Base-by-base conservation (phyloP, 2,888 invertebrate genomes). In the Liopterus haemorrhoidalis region DNA sequence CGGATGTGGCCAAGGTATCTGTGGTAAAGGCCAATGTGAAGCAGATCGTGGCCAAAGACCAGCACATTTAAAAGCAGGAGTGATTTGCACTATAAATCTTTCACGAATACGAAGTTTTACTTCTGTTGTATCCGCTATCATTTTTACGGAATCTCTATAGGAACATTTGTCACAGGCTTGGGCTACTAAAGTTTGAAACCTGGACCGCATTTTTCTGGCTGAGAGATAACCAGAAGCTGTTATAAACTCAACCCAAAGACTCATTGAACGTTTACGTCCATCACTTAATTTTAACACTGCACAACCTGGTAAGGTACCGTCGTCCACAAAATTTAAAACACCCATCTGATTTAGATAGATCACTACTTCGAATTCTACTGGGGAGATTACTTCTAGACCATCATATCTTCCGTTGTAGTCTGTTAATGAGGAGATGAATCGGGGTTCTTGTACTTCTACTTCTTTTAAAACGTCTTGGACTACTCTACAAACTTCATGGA, bases 291-390 rank as follows among this genome's bases (percentile, higher is more conserved):
- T 95, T 25, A 95, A 73, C 30, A 94, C 93, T 12, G 94, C 92
- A 70, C 92, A 92, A n/a, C 93, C 92, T 1, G 89, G 90, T 54
- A 91, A 68, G 0, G 88, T 85, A 2, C 94, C 94, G 66, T 95
- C 94, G 69, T 96, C 95, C 44, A 95, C 94, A 65, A 95, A 95
- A 67, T 95, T 95, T 59, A 95, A 81, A 19, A 95, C 95, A 2
- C 94, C 94, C 95, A 95, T 95, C 70, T 96, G 95, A 67, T 96
- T 95, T 39, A 95, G 75, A 63, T 92, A 95, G 50, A 95, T 81
- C 50, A 94, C 86, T 47, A 93, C 91, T 70, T 95, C 94, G 67
- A 91, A 94, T 67, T 95, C 94, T 52, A 83, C 85, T 24, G 93
- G 91, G 1, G 93, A 90, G 49, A 93, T 79, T 20, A 93, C 94